A percentile compares a stretch with the other conserved stretches of the same genome.
Evolutionary conservation across 2,888 invertebrate genomes (phyloP).

Genomic region (Athripsodes cinereus): DNA sequence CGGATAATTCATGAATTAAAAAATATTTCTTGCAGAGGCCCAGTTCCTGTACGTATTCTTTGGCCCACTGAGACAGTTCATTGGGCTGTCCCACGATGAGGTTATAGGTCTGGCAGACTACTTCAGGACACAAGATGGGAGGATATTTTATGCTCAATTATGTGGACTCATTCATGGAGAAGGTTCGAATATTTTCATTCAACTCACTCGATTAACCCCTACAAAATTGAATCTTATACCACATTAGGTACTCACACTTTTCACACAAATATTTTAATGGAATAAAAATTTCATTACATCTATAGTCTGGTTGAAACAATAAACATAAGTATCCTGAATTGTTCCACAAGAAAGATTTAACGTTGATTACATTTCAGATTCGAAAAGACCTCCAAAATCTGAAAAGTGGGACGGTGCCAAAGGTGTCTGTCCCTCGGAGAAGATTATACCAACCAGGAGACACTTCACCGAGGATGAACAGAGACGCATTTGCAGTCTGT

Average conservation of each 20-base stretch:
- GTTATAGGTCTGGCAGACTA: constrained; percentile 68
- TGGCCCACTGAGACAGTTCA: constrained; percentile 57
- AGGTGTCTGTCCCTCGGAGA: constrained; percentile 50
- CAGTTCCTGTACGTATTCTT: constrained; percentile 67
- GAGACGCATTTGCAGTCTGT: constrained; percentile 59
- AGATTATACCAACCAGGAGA: constrained; percentile 35
- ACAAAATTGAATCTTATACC: no score
- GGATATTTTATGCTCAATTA: constrained; percentile 69
- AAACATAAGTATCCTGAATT: background rate
- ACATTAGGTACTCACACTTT: no score
- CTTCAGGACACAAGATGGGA: constrained; percentile 73
- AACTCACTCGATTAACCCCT: no score
- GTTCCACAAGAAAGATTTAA: background rate
- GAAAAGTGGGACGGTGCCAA: constrained; percentile 42
- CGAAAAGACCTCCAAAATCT: constrained; percentile 38
- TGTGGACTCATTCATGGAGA: constrained; percentile 66
- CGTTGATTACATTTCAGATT: constrained; percentile 32
- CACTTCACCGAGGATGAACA: constrained; percentile 37
- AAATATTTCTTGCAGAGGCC: constrained; percentile 48
- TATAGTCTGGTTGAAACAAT: background rate
- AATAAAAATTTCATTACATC: background rate
- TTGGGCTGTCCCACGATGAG: constrained; percentile 67
- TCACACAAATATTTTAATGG: no score
- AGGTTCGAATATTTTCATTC: constrained; percentile 38
- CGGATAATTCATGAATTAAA: no score